Evolutionary conservation across 1,140 invertebrate species (phyloP).

Genomic region (Drosophila ogumai): DNA sequence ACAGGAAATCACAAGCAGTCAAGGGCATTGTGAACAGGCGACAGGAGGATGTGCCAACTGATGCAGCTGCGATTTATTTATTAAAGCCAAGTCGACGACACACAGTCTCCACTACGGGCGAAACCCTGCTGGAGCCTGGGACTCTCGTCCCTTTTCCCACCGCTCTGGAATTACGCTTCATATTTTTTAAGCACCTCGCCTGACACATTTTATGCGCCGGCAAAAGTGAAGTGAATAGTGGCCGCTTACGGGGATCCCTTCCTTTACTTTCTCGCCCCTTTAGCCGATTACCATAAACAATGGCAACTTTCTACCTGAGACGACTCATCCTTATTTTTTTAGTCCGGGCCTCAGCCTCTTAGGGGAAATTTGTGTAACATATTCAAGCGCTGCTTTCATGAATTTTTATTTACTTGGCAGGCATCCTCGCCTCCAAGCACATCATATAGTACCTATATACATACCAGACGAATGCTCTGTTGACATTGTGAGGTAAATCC

Average conservation of each 20-base stretch:
- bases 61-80: slow-evolving; percentile 77
- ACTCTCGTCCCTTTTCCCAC: slow-evolving; percentile 6
- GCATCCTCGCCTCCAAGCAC: slow-evolving; percentile 31
- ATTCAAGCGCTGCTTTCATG: slow-evolving; percentile 57
- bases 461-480: slow-evolving; percentile 55
- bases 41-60: slow-evolving; percentile 56
- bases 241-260: slow-evolving; percentile 13
- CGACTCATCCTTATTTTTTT: slow-evolving; percentile 32
- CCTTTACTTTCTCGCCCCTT: not conserved
- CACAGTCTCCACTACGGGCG: slow-evolving; percentile 37
- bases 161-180: slow-evolving; percentile 41
- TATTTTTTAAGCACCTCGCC: slow-evolving; percentile 69
- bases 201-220: slow-evolving; percentile 69
- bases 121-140: slow-evolving; percentile 17
- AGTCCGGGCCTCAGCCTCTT: slow-evolving; percentile 35
- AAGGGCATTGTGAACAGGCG: slow-evolving; percentile 62
- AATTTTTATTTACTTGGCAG: slow-evolving; percentile 65
- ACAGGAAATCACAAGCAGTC: slow-evolving; percentile 72
- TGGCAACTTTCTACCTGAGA: slow-evolving; percentile 54
- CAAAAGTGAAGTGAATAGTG: slow-evolving; percentile 71
- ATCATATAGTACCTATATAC: slow-evolving; percentile 16
- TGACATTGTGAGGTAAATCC: slow-evolving; percentile 72
- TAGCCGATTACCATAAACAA: slow-evolving; percentile 63
- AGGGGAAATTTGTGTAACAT: slow-evolving; percentile 48
- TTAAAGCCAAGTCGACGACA: slow-evolving; percentile 57